Evolutionary conservation across 2,888 invertebrate species (phyloP).

Genomic region (Nasonovia ribisnigri): DNA sequence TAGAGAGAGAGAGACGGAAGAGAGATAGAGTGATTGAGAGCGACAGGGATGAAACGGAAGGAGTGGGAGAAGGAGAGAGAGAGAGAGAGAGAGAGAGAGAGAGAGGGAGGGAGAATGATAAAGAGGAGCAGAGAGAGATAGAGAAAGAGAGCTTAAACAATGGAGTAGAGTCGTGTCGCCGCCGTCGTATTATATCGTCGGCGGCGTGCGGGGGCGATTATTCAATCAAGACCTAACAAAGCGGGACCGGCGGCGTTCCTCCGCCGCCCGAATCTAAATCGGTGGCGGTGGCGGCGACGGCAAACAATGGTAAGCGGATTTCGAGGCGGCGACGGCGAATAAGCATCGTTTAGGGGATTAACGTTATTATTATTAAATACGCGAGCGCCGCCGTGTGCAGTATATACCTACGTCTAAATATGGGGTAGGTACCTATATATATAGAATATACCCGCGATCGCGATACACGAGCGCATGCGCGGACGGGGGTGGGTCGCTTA

Average conservation of each 20-base stretch:
- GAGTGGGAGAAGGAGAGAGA: background rate
- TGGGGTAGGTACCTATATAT: background rate
- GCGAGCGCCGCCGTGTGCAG: slow-evolving; percentile 13
- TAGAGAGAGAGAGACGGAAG: background rate
- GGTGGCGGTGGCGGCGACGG: slow-evolving; percentile 8
- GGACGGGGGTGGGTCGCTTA: slow-evolving; percentile 28
- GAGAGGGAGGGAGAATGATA: background rate
- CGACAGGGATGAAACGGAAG: background rate
- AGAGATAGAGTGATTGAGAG: background rate
- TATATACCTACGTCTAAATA: background rate
- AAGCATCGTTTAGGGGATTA: slow-evolving; percentile 54
- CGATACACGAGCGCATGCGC: slow-evolving; percentile 41
- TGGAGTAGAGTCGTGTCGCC: background rate
- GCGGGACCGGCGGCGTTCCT: slow-evolving; percentile 36
- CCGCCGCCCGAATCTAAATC: slow-evolving; percentile 39
- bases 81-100: background rate
- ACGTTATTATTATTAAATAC: slow-evolving; percentile 51
- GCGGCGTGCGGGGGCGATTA: slow-evolving; percentile 42
- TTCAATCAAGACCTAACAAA: slow-evolving; percentile 62
- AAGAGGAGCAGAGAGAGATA: background rate
- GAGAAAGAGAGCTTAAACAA: slow-evolving; percentile 35
- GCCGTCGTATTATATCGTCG: background rate
- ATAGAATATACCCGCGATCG: background rate
- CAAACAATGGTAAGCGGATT: slow-evolving; percentile 61
- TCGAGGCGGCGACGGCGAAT: slow-evolving; percentile 49